A percentile compares a stretch with the other conserved stretches of the same genome.
Evolutionary conservation across 2,888 invertebrate genomes (phyloP).

Genomic region (Mythimna albipuncta): DNA sequence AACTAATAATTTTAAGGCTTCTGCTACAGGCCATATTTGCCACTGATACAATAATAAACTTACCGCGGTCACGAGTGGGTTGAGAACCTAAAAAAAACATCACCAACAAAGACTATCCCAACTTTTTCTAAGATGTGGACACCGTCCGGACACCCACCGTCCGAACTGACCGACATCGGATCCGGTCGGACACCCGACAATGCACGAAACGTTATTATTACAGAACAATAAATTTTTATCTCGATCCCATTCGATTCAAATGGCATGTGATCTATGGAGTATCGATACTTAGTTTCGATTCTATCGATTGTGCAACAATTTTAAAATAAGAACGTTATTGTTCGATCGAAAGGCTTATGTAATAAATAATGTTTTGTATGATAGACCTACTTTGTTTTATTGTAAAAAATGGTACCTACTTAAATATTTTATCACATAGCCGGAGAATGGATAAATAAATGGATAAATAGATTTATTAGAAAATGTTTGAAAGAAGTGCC

Average conservation of each 20-base stretch:
- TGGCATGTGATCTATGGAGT: conserved; percentile 60
- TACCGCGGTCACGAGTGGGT: no score
- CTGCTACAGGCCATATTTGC: no score
- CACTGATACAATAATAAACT: no score
- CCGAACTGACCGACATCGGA: conserved; percentile 61
- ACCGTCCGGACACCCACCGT: conserved; percentile 64
- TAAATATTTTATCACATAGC: no score
- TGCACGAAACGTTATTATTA: conserved; percentile 62
- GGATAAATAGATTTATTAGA: no score
- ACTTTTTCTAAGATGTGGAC: conserved; percentile 36
- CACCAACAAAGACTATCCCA: conserved; percentile 2
- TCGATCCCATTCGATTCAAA: conserved; percentile 58
- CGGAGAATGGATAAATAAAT: no score
- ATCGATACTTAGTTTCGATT: conserved; percentile 35
- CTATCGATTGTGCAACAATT: conserved; percentile 44
- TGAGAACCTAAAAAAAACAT: not conserved
- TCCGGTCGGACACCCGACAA: conserved; percentile 60
- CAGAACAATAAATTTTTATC: conserved; percentile 63
- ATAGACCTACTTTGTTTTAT: not conserved
- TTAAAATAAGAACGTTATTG: conserved; percentile 29
- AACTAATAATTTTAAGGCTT: no score
- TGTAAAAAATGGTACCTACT: not conserved
- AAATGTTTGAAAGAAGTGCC: no score
- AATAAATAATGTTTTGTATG: not conserved
- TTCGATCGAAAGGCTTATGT: conserved; percentile 21